Conservation (phyloP, 2,888 invertebrate species). For the Trissolcus brochymenae region DNA sequence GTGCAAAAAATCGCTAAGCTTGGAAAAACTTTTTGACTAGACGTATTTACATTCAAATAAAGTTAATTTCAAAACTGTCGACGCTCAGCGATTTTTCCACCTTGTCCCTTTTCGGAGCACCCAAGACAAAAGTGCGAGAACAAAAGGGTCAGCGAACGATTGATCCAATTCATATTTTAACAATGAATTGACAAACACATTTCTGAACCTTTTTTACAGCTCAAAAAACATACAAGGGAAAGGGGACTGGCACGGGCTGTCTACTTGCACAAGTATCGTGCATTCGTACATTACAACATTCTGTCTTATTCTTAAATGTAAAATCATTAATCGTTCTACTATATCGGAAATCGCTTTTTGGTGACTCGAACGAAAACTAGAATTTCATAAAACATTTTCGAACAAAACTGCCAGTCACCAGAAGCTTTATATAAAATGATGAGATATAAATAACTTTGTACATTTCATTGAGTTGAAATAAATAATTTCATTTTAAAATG, state of each 20-base stretch:
- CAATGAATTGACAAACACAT: neutral
- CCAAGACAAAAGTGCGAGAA: slow-evolving; percentile 1
- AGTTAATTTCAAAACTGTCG: slow-evolving; percentile 4
- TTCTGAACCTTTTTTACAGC: slow-evolving; percentile 1
- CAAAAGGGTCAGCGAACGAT: neutral
- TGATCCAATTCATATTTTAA: neutral
- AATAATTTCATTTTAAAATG: too few relatives aligned
- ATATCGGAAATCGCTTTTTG: slow-evolving; percentile 9
- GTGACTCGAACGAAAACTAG: neutral
- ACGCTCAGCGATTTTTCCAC: neutral
- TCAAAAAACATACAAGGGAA: neutral
- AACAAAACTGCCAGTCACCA: neutral
- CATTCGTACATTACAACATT: slow-evolving; percentile 15
- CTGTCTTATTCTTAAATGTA: slow-evolving; percentile 1
- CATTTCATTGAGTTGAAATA: too few relatives aligned
- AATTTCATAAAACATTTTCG: too few relatives aligned
- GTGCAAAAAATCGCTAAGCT: slow-evolving; percentile 4
- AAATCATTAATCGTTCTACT: neutral
- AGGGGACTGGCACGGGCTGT: slow-evolving; percentile 61
- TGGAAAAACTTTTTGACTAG: slow-evolving; percentile 12
- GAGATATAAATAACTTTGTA: too few relatives aligned
- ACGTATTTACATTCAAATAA: neutral
- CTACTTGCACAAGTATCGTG: slow-evolving; percentile 45
- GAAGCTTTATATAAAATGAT: slow-evolving; percentile 1
- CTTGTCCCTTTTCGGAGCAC: slow-evolving; percentile 8